Percentiles rank a stretch among this genome's conserved stretches.
These are phyloP conservation scores for Pseudotriccus pelzelni DNA, from an alignment of 2,797 vertebrate genomes.

Conservation along the genomic window DNA sequence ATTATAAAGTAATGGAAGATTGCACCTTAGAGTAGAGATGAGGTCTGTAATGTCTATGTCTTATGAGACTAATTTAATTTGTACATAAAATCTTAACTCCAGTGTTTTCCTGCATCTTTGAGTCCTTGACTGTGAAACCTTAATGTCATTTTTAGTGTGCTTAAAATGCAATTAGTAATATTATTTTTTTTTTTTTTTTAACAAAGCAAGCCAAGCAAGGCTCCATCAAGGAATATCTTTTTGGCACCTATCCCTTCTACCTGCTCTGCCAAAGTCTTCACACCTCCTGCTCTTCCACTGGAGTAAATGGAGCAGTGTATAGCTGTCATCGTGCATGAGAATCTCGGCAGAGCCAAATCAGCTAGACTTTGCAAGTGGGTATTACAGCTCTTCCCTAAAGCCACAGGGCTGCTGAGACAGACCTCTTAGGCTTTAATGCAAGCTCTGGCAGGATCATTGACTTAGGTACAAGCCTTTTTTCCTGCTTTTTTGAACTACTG, in stretches of 20 bases:
- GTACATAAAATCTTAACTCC: not conserved
- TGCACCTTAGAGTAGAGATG: not conserved
- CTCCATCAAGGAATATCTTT: not conserved
- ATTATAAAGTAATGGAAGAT: not conserved
- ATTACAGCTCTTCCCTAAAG: not conserved
- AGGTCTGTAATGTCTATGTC: not conserved
- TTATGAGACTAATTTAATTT: not conserved
- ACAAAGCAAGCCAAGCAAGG: not conserved
- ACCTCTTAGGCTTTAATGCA: not conserved
- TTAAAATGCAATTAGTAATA: not conserved
- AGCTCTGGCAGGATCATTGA: not conserved
- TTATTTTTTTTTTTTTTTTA: not conserved
- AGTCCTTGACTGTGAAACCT: not conserved
- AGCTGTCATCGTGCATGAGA: not conserved
- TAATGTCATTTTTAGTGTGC: not conserved
- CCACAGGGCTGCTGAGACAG: not conserved
- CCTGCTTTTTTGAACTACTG: not conserved
- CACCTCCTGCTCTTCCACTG: not conserved
- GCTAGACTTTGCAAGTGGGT: not conserved
- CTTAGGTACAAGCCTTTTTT: not conserved
- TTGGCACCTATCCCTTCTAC: not conserved
- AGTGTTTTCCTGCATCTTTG: not conserved
- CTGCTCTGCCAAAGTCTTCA: not conserved
- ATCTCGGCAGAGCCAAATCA: not conserved
- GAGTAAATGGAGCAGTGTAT: not conserved